These are phyloP conservation scores for Pseudomugil gertrudae DNA, from an alignment of 2,797 vertebrate species.

Conservation along the genomic window DNA sequence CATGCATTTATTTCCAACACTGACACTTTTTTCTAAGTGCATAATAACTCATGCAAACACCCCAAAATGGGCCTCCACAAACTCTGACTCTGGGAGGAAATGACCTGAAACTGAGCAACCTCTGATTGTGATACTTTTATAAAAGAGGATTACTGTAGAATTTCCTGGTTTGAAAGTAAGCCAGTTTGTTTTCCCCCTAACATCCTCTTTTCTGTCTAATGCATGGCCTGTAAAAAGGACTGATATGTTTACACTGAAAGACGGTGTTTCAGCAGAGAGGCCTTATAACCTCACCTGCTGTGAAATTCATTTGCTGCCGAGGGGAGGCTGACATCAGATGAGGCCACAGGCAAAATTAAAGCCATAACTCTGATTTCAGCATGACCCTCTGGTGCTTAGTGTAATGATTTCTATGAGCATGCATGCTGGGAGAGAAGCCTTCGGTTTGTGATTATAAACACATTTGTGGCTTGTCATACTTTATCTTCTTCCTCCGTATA, in stretches of 20 bases:
- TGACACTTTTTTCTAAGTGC: too few relatives aligned
- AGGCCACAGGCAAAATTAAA: conserved; percentile 55
- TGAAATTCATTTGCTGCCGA: conserved; percentile 17
- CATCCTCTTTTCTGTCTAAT: conserved; percentile 5
- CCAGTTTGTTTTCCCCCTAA: background rate
- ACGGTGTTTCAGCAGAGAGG: conserved; percentile 4
- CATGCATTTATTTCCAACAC: background rate
- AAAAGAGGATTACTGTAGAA: too few relatives aligned
- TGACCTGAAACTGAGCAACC: too few relatives aligned
- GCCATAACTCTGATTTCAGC: conserved; percentile 47
- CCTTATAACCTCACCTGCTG: conserved; percentile 14
- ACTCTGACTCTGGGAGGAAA: too few relatives aligned
- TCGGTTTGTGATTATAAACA: conserved; percentile 2
- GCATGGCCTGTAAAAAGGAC: background rate
- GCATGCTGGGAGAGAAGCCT: conserved; percentile 8
- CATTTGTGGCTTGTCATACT: conserved; percentile 12
- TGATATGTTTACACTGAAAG: conserved; percentile 25
- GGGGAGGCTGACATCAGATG: conserved; percentile 30
- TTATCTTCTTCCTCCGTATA: conserved; percentile 3
- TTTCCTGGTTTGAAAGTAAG: conserved; percentile 15
- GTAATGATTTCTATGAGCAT: conserved; percentile 16
- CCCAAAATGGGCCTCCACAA: too few relatives aligned
- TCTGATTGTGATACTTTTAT: too few relatives aligned
- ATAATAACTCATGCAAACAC: too few relatives aligned
- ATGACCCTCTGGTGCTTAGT: conserved; percentile 21